phyloP scores from a whole-genome alignment of 2,888 invertebrate genomes.

The Gasteruption jaculator region DNA sequence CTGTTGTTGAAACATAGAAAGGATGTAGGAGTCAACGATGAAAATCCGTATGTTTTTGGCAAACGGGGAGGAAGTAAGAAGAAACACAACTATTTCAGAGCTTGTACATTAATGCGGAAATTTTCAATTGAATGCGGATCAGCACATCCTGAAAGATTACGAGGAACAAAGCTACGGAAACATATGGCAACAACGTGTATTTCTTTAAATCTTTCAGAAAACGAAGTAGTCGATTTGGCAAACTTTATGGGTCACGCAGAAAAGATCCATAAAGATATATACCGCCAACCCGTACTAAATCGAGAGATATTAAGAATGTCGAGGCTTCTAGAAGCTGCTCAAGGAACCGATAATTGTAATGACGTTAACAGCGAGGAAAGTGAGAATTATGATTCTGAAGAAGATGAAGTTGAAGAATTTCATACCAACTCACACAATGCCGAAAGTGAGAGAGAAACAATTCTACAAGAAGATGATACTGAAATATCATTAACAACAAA shows the following conservation, averaged over 20 bases:
- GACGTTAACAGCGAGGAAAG: background rate
- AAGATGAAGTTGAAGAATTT: background rate
- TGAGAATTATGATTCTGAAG: background rate
- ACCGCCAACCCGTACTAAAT: slow-evolving; percentile 20
- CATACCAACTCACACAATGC: background rate
- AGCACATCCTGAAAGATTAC: slow-evolving; percentile 10
- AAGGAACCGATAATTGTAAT: background rate
- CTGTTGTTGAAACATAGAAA: slow-evolving; percentile 12
- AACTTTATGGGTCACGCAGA: slow-evolving; percentile 17
- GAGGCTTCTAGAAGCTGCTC: slow-evolving; percentile 21
- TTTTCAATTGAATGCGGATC: slow-evolving; percentile 15
- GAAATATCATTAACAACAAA: background rate
- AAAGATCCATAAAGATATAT: slow-evolving; percentile 9
- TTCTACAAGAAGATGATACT: background rate
- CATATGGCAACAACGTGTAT: slow-evolving; percentile 17
- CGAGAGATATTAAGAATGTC: slow-evolving; percentile 24
- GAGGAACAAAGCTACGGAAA: slow-evolving; percentile 18
- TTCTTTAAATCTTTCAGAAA: slow-evolving; percentile 16
- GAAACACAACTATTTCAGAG: slow-evolving; percentile 1
- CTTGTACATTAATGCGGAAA: slow-evolving; percentile 8
- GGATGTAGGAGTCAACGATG: slow-evolving; percentile 10
- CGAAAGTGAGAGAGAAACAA: background rate
- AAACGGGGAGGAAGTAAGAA: background rate
- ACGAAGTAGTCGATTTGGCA: slow-evolving; percentile 11
- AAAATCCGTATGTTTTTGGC: slow-evolving; percentile 21